Evolutionary conservation across 2,888 invertebrate genomes (phyloP), one percentile per base, ranked within the genome.

Genomic region (Mactromeris polynyma): DNA sequence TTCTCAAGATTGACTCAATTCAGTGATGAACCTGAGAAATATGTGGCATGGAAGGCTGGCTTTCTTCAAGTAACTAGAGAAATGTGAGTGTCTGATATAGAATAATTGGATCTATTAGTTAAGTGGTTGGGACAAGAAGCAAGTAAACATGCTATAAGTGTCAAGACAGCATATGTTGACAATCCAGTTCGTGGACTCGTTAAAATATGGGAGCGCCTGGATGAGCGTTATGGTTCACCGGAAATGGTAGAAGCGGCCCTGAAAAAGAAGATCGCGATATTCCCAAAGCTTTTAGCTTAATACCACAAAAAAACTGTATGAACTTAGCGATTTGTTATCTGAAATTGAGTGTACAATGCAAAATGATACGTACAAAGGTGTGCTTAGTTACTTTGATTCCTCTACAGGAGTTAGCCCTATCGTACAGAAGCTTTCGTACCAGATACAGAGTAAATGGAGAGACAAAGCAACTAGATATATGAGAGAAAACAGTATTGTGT

Each of bases 391-490:
- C 69, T 91, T 86, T 77, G 90, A 93, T 42, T 86, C 91, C 1
- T 89, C 93, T 31, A 36, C 86, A 17, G 92, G 93, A 4, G 87
- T 93, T 2, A 73, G 78, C 4, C 91, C 91, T 0, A 92, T 94
- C 2, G 86, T 93, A 1, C n/a, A 51, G n/a, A 94, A 93, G 81
- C 85, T 93, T 2, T 92, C 94, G 0, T 86, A 83, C 21, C 42
- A 83, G 26, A 17, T 93, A 2, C 90, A 92, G 58, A 89, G 92
- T 31, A 94, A 91, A 51, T 92, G 92, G 92, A 91, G 81, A 6
- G 80, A 14, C n/a, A 81, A 83, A n/a, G 93, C 93, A 3, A 31
- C 79, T 0, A 84, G 80, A 0, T 93, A 92, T 51, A 94, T 93
- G 79, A 73, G 69, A n/a, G 64, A 54, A 4, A 42, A 92, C 42